phyloP scores from a whole-genome alignment of 35 echinoderm and acorn worm genomes.

The Strongylocentrotus purpuratus region DNA sequence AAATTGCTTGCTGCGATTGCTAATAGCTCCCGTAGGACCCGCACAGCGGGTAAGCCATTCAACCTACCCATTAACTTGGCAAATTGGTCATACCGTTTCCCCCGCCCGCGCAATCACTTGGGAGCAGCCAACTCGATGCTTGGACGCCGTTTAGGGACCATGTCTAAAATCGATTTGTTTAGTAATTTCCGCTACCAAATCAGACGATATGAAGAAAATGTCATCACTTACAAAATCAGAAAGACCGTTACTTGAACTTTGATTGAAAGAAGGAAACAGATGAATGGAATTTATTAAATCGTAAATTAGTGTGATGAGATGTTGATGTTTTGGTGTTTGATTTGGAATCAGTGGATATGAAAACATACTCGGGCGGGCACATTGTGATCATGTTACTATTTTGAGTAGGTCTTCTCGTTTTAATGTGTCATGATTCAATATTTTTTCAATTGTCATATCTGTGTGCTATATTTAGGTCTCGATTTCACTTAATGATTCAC shows the following conservation, averaged over 20 bases:
- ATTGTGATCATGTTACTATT: background rate
- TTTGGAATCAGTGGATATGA: too few species aligned
- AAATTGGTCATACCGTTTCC: constrained; percentile 27
- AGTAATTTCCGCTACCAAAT: background rate
- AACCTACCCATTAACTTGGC: constrained; percentile 19
- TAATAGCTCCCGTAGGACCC: constrained; percentile 42
- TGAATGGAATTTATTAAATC: background rate
- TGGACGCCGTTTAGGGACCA: constrained; percentile 33
- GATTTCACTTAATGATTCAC: background rate
- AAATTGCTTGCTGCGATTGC: constrained; percentile 35
- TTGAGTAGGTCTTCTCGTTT: background rate
- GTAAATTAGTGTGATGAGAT: background rate
- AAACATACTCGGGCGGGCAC: background rate
- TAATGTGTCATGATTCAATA: background rate
- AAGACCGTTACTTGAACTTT: background rate
- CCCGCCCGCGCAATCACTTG: constrained; percentile 14
- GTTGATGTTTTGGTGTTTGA: background rate
- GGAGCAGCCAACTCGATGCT: constrained; percentile 23
- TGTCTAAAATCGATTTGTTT: constrained; percentile 36
- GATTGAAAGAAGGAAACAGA: background rate
- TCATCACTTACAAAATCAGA: background rate
- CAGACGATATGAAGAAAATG: background rate
- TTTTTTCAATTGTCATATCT: background rate
- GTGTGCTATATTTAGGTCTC: background rate
- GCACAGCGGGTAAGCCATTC: constrained; percentile 34